Evolutionary conservation across 2,113 vertebrate species (phyloP).

Genomic region (Zapus hudsonius): DNA sequence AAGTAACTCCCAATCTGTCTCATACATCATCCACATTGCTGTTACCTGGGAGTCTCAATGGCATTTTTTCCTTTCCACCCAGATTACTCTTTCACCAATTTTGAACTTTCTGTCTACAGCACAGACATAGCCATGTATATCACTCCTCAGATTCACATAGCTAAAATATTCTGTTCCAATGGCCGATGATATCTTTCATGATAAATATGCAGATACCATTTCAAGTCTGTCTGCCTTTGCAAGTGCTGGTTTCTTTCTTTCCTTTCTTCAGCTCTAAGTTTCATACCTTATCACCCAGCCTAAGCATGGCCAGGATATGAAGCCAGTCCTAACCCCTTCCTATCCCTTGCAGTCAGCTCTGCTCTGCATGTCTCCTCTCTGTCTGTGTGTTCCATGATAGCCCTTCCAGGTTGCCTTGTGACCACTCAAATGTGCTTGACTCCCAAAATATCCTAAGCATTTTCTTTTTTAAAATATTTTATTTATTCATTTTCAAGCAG

Average conservation of each 20-base stretch:
- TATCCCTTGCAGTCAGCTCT: too few species aligned
- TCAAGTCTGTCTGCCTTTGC: background rate
- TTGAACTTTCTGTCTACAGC: background rate
- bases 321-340: background rate
- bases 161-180: background rate
- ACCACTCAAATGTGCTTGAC: background rate
- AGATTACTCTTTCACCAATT: background rate
- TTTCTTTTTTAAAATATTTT: too few species aligned
- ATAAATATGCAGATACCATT: background rate
- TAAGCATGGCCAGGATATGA: rapidly evolving
- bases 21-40: background rate
- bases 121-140: background rate
- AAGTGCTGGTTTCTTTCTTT: background rate
- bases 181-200: background rate
- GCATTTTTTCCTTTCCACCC: background rate
- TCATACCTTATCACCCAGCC: background rate
- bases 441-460: background rate
- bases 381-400: background rate
- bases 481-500: too few species aligned
- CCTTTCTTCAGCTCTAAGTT: background rate
- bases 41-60: background rate
- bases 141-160: background rate
- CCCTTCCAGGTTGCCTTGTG: background rate
- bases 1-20: background rate
- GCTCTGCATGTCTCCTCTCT: background rate